Percentiles rank a stretch among this genome's conserved stretches.
Evolutionary conservation across 2,888 invertebrate species (phyloP).

Genomic region (Ecdyonurus torrentis): DNA sequence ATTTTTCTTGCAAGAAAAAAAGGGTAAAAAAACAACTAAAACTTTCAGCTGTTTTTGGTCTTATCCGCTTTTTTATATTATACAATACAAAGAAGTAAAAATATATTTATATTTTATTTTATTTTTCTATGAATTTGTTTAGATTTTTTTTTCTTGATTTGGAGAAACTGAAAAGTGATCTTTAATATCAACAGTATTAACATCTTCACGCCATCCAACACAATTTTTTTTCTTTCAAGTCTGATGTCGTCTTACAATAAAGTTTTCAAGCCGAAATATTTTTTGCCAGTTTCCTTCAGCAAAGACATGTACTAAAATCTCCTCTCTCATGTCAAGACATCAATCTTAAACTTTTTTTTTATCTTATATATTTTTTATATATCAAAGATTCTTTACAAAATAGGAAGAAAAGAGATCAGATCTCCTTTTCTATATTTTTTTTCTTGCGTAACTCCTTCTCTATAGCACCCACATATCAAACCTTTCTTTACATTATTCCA

Average conservation of each 20-base stretch:
- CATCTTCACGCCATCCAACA: not conserved
- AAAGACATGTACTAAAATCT: not conserved
- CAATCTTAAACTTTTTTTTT: not conserved
- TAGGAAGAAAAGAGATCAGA: not conserved
- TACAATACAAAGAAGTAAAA: too few species aligned
- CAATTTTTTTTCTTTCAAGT: too few species aligned
- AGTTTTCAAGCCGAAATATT: too few species aligned
- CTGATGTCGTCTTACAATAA: not conserved
- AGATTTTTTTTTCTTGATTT: too few species aligned
- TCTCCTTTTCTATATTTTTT: not conserved
- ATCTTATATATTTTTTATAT: not conserved
- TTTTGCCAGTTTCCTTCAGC: too few species aligned
- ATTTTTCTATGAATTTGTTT: too few species aligned
- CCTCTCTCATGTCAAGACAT: not conserved
- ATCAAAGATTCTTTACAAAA: not conserved
- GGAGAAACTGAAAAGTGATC: too few species aligned
- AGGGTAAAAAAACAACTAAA: too few species aligned
- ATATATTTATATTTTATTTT: too few species aligned
- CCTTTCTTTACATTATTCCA: not conserved
- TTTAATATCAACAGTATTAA: not conserved
- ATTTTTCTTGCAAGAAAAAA: too few species aligned
- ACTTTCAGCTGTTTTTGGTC: too few species aligned
- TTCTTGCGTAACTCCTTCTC: not conserved
- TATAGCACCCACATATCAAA: not conserved
- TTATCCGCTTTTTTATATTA: too few species aligned